Percentiles rank a stretch among this genome's conserved stretches.
phyloP scores from a whole-genome alignment of 1,140 invertebrate species.

The Conus ventricosus region DNA sequence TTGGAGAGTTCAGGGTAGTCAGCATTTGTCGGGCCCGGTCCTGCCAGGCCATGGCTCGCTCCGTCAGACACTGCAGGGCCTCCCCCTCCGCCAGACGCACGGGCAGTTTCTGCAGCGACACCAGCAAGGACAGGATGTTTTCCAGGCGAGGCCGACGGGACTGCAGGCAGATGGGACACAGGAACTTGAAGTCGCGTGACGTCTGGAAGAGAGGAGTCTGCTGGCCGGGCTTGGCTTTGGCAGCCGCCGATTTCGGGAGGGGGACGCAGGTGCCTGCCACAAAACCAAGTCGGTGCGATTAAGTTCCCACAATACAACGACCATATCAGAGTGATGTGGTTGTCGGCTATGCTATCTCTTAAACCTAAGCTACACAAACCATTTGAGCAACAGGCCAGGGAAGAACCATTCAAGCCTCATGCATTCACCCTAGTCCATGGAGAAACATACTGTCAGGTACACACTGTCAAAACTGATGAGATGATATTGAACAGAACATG shows the following conservation, averaged over 20 bases:
- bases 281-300: no score
- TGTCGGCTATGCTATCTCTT: no score
- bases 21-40: slow-evolving; percentile 79
- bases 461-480: no score
- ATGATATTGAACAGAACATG: no score
- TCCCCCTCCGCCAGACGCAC: slow-evolving; percentile 90
- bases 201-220: slow-evolving; percentile 28
- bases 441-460: no score
- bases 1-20: slow-evolving; percentile 83
- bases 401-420: no score
- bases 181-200: slow-evolving; percentile 80
- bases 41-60: slow-evolving; percentile 84
- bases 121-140: slow-evolving; percentile 87
- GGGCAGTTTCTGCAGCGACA: slow-evolving; percentile 91
- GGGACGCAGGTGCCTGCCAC: slow-evolving; percentile 79
- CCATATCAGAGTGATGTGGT: no score
- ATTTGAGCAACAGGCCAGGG: no score
- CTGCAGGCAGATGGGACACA: slow-evolving; percentile 90
- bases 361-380: no score
- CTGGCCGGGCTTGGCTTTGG: slow-evolving; percentile 56
- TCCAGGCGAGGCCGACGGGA: slow-evolving; percentile 90
- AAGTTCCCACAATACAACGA: no score
- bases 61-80: slow-evolving; percentile 91
- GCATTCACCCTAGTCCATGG: no score
- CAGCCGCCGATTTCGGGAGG: slow-evolving; percentile 78